Base-by-base conservation (phyloP, 1,140 invertebrate genomes). In the Laodelphax striatellus region DNA sequence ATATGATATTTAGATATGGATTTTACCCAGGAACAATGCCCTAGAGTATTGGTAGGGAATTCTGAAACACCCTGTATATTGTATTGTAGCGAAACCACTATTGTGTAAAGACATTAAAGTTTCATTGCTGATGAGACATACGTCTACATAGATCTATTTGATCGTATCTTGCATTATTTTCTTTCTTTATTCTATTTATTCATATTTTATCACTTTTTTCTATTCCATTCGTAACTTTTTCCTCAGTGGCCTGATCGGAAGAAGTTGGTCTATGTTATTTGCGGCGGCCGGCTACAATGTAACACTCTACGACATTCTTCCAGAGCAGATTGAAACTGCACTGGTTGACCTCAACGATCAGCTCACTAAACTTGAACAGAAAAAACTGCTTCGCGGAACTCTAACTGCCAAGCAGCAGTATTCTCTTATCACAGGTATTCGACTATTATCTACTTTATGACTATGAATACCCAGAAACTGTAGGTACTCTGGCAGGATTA, bases 251-350 rank as follows among this genome's bases (percentile, higher is more conserved):
- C 75, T 97, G 19, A 95, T 98, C 63, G 94, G 94, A 9, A 81
- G 87, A 56, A 95, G 91, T 67, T 98, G 92, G 91, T 85, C 93
- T 0, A 96, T 97, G 92, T 74, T 97, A 3, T 98, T 95, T 75
- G 92, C 92, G 0, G 84, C 88, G n/a, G 90, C 85, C 24, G 92
- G 92, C 8, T 96, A 94, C 71, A 75, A 88, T 70, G 92, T 97
- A 11, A 75, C 75, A 4, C 76, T 98, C 28, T 97, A 85, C 70
- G 94, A 98, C 70, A 83, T 92, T 38, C 75, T 87, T 22, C 76
- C 81, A 11, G 76, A 86, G 55, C 88, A 90, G 72, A 81, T 95
- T 21, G 71, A 79, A 13, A 80, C 78, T 50, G 91, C 92, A 0
- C 70, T 94, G 0, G 75, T 76, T 19, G 83, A 90, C 66, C 88